Evolutionary conservation across 2,113 vertebrate species (phyloP), one percentile per base, ranked within the genome.

Genomic region (Triplophysa rosa): DNA sequence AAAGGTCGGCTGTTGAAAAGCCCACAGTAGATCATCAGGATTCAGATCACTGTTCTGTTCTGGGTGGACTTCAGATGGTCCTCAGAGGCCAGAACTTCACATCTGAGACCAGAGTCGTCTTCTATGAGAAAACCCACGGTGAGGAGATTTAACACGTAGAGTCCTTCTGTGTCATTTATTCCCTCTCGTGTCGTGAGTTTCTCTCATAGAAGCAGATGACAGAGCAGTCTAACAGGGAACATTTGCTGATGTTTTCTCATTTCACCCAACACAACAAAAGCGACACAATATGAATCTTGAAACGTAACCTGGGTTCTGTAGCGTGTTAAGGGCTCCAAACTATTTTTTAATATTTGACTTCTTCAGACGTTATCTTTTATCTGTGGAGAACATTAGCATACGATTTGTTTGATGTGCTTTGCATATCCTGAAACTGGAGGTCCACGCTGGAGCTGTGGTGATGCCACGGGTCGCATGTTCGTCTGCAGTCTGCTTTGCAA

Each of bases 121-220:
- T 99, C 83, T 96, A 93, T 5, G 97, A 99, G 89, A 99, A 96
- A 90, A 95, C 94, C 23, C 92, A 95, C 91, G 95, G 97, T 98
- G 85, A 92, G 93, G 49, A n/a, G 24, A 45, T 29, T 29, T 37
- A 0, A 37, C 33, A 47, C 42, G 12, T 13, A 2, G 2, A 11
- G 2, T 47, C 45, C 9, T 47, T 12, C 8, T 47, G 12, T 10
- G n/a, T n/a, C n/a, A n/a, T n/a, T n/a, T n/a, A 45, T 45, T 45
- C 42, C 42, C 9, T 45, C 9, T 45, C 42, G 8, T 45, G 45
- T 47, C 45, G 26, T 29, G 26, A 29, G 26, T 29, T 29, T 29
- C 26, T 29, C 26, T 29, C 26, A 29, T 29, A 29, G 26, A 29
- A 24, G 24, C 24, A 24, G 24, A 24, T 1, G 24, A 24, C 24